A percentile compares a stretch with the other conserved stretches of the same genome.
Conservation (phyloP, 2,113 vertebrate genomes). For the Microtus oregoni region DNA sequence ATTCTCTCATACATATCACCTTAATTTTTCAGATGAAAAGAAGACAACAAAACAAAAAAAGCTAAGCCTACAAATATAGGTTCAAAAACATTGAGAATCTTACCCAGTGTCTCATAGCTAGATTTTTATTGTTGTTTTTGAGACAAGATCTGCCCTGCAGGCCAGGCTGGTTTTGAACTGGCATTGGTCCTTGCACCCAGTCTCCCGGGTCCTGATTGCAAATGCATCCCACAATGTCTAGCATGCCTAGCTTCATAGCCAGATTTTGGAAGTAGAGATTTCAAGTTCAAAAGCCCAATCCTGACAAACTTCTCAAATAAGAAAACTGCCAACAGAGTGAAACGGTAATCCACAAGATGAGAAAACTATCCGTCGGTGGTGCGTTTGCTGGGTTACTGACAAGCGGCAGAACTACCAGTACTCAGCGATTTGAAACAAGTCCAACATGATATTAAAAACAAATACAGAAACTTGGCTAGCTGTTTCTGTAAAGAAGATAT, state of each 20-base stretch:
- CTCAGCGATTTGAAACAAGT: constrained; percentile 8
- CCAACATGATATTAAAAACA: background rate
- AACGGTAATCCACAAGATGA: constrained; percentile 13
- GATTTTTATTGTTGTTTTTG: background rate
- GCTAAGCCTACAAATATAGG: background rate
- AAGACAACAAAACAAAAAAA: background rate
- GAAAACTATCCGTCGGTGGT: background rate
- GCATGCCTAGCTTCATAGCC: background rate
- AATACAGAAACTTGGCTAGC: background rate
- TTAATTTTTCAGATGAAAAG: constrained; percentile 42
- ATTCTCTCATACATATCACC: background rate
- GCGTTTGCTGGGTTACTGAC: background rate
- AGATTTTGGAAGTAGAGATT: constrained; percentile 55
- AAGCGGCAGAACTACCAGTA: constrained; percentile 28
- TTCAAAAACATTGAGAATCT: constrained; percentile 9
- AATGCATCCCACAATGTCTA: background rate
- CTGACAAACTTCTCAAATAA: constrained; percentile 39
- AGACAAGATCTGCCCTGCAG: background rate
- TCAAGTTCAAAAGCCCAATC: constrained; percentile 46
- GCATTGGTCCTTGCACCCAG: background rate
- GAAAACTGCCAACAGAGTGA: background rate
- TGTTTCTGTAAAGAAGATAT: constrained; percentile 8
- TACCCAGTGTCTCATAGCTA: background rate
- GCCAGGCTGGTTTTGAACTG: background rate
- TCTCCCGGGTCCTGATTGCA: background rate